phyloP scores from a whole-genome alignment of 2,113 vertebrate species.

The Zeus faber region DNA sequence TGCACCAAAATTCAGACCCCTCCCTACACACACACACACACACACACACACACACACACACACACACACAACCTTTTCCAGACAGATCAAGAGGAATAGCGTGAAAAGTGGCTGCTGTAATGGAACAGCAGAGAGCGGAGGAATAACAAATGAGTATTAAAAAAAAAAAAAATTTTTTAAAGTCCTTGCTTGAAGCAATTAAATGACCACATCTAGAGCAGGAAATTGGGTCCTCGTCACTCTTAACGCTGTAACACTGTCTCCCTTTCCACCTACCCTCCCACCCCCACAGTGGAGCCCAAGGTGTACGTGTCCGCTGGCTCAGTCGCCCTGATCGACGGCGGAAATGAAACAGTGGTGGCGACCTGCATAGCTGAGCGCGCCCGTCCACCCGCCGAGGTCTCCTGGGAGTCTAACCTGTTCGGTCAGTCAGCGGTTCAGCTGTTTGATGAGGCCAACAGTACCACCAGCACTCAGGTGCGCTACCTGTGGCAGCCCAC shows the following conservation, averaged over 20 bases:
- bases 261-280: not conserved
- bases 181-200: too few species aligned
- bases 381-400: constrained; percentile 87
- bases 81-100: too few species aligned
- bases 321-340: constrained; percentile 86
- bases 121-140: too few species aligned
- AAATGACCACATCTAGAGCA: too few species aligned
- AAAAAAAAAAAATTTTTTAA: too few species aligned
- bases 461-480: constrained; percentile 88
- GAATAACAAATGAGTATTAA: too few species aligned
- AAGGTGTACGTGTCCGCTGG: constrained; percentile 88
- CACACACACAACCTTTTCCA: too few species aligned
- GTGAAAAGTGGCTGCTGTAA: too few species aligned
- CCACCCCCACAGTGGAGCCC: constrained; percentile 84
- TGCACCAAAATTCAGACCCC: too few species aligned
- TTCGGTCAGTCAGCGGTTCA: constrained; percentile 86
- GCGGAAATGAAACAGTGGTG: constrained; percentile 88
- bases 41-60: too few species aligned
- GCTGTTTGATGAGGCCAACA: constrained; percentile 82
- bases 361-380: constrained; percentile 90
- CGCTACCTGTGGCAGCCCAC: constrained; percentile 88
- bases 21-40: too few species aligned
- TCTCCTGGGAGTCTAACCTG: constrained; percentile 88
- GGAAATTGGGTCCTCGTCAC: too few species aligned
- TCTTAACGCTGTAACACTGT: not conserved